Evolutionary conservation across 2,113 vertebrate species (phyloP).

Genomic region (Bufo bufo): DNA sequence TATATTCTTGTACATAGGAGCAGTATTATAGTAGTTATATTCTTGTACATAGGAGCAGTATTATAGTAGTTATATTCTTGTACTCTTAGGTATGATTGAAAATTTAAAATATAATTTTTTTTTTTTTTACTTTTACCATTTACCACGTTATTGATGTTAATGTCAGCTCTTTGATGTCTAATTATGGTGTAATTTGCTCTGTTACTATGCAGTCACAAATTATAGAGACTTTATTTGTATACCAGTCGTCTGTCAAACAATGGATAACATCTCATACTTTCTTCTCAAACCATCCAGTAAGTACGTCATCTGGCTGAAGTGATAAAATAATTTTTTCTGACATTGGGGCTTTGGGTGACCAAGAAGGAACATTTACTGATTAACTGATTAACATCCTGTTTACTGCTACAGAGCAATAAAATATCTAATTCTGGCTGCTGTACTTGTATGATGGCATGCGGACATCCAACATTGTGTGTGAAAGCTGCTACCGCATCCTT

Average conservation of each 20-base stretch:
- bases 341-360: background rate
- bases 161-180: background rate
- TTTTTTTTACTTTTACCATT: too few species aligned
- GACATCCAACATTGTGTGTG: slow-evolving; percentile 27
- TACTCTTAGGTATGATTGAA: too few species aligned
- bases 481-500: background rate
- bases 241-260: background rate
- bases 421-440: slow-evolving; percentile 27
- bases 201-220: background rate
- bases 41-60: background rate
- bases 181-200: background rate
- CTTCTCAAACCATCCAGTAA: background rate
- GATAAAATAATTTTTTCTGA: background rate
- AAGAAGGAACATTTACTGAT: slow-evolving; percentile 38
- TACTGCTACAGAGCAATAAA: slow-evolving; percentile 25
- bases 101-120: too few species aligned
- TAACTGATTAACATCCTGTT: slow-evolving; percentile 43
- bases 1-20: too few species aligned
- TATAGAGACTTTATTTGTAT: too few species aligned
- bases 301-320: background rate
- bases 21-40: too few species aligned
- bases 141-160: too few species aligned
- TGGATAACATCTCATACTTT: background rate
- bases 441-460: background rate
- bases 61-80: slow-evolving; percentile 5